Base-by-base conservation (phyloP, 2,113 vertebrate species). In the Geococcyx californianus region DNA sequence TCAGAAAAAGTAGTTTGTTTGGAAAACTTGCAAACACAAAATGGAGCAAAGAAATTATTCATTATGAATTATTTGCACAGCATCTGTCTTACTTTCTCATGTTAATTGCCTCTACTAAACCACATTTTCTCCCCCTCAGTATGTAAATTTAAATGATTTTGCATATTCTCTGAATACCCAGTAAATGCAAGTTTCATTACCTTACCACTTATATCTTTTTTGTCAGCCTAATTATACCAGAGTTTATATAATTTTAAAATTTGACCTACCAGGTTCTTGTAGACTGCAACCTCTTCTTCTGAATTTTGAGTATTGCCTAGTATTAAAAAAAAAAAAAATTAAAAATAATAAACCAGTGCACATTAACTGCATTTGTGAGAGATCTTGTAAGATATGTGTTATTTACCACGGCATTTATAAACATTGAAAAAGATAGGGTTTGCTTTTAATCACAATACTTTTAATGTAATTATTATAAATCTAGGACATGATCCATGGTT, bases 61-160 rank as follows among this genome's bases (percentile, higher is more conserved):
- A 96, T 96, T 96, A 94, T 84, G 93, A 96, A 97, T 97, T 96
- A 96, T 96, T 97, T 97, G 93, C 90, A 92, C 95, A 96, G 93
- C 93, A 92, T 96, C 96, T 96, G 95, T 94, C 92, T 95, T 95
- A 96, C 88, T 96, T 93, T 96, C 92, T 96, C 93, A 96, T 96
- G 95, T 96, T 97, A 97, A 96, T 96, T 96, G 88, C 88, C 86
- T 97, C 88, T 78, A 76, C 92, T 94, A 93, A 95, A 95, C 93
- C 90, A 82, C 85, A 93, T 92, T 97, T 95, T 95, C 94, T 95
- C 88, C 84, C 85, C 79, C 88, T 96, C 87, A 96, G 79, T 96
- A 96, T 96, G 94, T 94, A 95, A 97, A 96, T 96, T 92, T 91
- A 92, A 96, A 83, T 72, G 64, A 92, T 96, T 97, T 96, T 96